Evolutionary conservation across 37 sponge, comb jelly and placozoan species (phyloP).

Genomic region (Bolinopsis microptera): DNA sequence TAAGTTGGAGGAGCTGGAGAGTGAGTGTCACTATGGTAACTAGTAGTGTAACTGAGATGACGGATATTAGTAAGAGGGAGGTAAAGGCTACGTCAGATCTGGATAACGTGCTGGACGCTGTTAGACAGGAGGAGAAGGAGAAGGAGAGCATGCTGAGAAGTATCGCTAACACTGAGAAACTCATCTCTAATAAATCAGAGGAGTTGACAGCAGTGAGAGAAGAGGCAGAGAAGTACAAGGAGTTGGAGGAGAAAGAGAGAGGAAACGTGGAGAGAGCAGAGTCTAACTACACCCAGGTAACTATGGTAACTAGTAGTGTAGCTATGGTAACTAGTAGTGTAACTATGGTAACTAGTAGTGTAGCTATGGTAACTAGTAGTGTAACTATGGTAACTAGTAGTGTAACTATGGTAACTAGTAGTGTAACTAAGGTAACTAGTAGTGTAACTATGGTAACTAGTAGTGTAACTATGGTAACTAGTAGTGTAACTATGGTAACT

Average conservation of each 20-base stretch:
- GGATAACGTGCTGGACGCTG: constrained; percentile 25
- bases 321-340: too few relatives aligned
- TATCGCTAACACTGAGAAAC: neutral
- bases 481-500: too few relatives aligned
- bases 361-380: neutral
- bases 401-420: too few relatives aligned
- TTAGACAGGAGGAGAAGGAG: constrained; percentile 55
- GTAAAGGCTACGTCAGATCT: constrained; percentile 59
- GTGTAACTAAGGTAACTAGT: too few relatives aligned
- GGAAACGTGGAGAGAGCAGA: constrained; percentile 25
- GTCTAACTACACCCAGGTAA: neutral
- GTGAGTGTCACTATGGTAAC: too few relatives aligned
- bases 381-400: too few relatives aligned
- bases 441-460: too few relatives aligned
- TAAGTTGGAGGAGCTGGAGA: constrained; percentile 5
- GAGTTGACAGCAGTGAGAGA: neutral
- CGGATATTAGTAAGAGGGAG: neutral
- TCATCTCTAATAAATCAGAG: constrained; percentile 53
- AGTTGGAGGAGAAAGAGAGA: neutral
- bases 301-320: neutral
- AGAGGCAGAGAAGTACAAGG: neutral
- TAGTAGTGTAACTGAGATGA: too few relatives aligned
- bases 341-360: neutral
- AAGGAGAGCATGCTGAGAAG: neutral
- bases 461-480: too few relatives aligned